These are phyloP conservation scores for Oligia strigilis DNA, from an alignment of 2,888 invertebrate genomes.

Conservation along the genomic window DNA sequence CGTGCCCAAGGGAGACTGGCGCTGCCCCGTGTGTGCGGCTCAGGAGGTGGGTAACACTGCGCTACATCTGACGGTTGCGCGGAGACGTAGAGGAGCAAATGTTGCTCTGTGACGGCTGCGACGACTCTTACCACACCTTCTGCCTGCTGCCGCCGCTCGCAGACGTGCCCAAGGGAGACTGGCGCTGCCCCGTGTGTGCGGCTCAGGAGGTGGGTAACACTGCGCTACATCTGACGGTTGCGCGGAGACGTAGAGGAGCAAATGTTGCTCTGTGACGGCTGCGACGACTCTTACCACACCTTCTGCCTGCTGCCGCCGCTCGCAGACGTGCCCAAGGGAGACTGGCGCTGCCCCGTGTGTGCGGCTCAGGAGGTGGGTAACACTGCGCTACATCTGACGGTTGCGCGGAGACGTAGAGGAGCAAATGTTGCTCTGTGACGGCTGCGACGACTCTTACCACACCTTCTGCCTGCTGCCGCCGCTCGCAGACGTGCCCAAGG, in stretches of 20 bases:
- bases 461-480: conserved; percentile 99
- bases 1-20: conserved; percentile 99
- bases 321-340: conserved; percentile 98
- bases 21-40: conserved; percentile 93
- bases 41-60: conserved; percentile 92
- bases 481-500: conserved; percentile 97
- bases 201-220: conserved; percentile 93
- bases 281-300: conserved; percentile 99
- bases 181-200: conserved; percentile 94
- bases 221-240: not conserved
- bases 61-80: not conserved
- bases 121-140: conserved; percentile 99
- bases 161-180: conserved; percentile 99
- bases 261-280: conserved; percentile 98
- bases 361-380: conserved; percentile 93
- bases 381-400: not conserved
- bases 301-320: conserved; percentile 98
- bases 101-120: conserved; percentile 99
- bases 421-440: conserved; percentile 98
- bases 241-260: conserved; percentile 96
- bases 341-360: conserved; percentile 96
- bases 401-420: conserved; percentile 94
- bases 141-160: conserved; percentile 98
- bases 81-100: conserved; percentile 98
- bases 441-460: conserved; percentile 99